Percentiles rank a stretch among this genome's conserved stretches.
phyloP scores from a whole-genome alignment of 2,888 invertebrate species.

The Phlogophora meticulosa region DNA sequence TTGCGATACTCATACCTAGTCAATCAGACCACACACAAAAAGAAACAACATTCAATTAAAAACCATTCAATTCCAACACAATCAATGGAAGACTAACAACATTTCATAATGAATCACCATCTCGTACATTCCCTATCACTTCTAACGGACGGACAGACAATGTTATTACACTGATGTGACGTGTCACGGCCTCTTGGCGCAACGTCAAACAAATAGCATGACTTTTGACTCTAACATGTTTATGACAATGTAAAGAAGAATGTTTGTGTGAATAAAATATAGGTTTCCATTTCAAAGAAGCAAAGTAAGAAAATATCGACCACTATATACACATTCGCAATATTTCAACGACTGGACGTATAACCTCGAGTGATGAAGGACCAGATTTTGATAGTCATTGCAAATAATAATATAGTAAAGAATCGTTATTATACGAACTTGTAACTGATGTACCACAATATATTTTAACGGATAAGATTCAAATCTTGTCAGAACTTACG shows the following conservation, averaged over 20 bases:
- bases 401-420: neutral
- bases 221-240: conserved; percentile 47
- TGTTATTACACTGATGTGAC: conserved; percentile 55
- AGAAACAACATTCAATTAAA: conserved; percentile 37
- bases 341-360: no score
- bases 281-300: neutral
- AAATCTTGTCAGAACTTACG: conserved; percentile 12
- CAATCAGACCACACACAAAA: conserved; percentile 33
- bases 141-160: conserved; percentile 45
- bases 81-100: conserved; percentile 45
- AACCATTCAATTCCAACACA: conserved; percentile 46
- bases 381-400: neutral
- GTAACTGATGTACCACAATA: neutral
- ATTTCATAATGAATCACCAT: conserved; percentile 56
- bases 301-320: neutral
- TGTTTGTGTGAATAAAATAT: conserved; percentile 8
- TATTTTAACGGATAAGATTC: conserved; percentile 8
- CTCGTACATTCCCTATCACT: conserved; percentile 43
- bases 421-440: neutral
- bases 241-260: conserved; percentile 39
- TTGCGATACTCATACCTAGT: neutral
- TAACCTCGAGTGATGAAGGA: neutral
- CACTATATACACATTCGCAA: no score
- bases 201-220: conserved; percentile 56
- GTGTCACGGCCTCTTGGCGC: conserved; percentile 50